phyloP scores from a whole-genome alignment of 2,113 vertebrate genomes.

The Tringa solitaria region DNA sequence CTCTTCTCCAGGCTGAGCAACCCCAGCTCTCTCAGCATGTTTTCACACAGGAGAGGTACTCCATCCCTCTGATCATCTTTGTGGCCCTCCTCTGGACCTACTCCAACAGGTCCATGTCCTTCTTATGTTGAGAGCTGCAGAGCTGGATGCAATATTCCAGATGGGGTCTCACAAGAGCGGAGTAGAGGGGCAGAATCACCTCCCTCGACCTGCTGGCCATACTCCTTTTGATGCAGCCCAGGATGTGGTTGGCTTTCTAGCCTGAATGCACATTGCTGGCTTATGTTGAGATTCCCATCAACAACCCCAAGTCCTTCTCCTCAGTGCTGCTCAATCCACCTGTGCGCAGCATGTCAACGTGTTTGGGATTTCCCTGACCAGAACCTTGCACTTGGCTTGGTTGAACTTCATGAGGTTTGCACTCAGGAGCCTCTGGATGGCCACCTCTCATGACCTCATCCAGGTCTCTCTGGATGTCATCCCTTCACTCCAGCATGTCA shows the following conservation, averaged over 20 bases:
- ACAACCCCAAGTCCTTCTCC: neutral
- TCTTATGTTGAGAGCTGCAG: neutral
- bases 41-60: no score
- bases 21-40: no score
- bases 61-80: neutral
- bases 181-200: no score
- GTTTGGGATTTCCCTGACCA: neutral
- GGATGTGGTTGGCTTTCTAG: no score
- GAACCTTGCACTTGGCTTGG: neutral
- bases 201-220: no score
- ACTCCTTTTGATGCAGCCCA: no score
- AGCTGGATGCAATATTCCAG: no score
- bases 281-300: neutral
- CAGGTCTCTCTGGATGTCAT: neutral
- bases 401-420: neutral
- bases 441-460: neutral
- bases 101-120: neutral
- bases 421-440: neutral
- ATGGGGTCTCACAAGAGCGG: no score
- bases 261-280: no score
- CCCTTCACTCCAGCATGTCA: neutral
- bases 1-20: neutral
- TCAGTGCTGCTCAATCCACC: neutral
- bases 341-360: neutral
- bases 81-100: neutral